Conservation (phyloP, 2,797 vertebrate species). For the Phoeniculus purpureus region DNA sequence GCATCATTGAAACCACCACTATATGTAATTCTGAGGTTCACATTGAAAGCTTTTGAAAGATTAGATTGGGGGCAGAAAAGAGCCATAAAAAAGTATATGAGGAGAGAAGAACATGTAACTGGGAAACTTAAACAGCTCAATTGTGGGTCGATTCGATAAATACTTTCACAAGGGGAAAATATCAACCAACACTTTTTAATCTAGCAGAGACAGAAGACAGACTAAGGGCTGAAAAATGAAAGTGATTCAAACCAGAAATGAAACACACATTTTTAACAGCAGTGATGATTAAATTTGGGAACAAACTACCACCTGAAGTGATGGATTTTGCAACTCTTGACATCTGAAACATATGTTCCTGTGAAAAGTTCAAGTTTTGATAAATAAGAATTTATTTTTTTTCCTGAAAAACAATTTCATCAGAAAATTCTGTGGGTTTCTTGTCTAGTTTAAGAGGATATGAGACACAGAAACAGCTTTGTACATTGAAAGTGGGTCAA, state of each 20-base stretch:
- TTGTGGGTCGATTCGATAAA: conserved; percentile 50
- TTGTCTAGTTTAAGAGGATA: conserved; percentile 21
- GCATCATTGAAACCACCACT: not conserved
- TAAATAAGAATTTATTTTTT: conserved; percentile 36
- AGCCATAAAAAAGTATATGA: conserved; percentile 55
- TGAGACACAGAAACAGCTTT: conserved; percentile 4
- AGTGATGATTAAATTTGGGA: conserved; percentile 70
- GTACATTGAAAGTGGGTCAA: conserved; percentile 22
- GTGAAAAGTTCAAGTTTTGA: conserved; percentile 67
- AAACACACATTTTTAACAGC: conserved; percentile 67
- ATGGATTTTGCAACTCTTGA: conserved; percentile 67
- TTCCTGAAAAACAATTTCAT: conserved; percentile 38
- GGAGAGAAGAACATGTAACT: conserved; percentile 28
- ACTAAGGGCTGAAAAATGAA: conserved; percentile 68
- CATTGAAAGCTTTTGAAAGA: conserved; percentile 8
- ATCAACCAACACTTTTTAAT: conserved; percentile 65
- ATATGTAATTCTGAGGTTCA: not conserved
- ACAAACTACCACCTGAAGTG: conserved; percentile 68
- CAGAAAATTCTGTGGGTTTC: conserved; percentile 40
- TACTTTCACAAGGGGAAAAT: conserved; percentile 67
- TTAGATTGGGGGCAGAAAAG: conserved; percentile 56
- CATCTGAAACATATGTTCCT: conserved; percentile 55
- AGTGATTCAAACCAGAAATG: conserved; percentile 69
- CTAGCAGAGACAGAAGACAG: conserved; percentile 61
- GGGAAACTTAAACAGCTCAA: conserved; percentile 59